Base-by-base conservation (phyloP, 2,797 vertebrate species). In the Lepilemur septentrionalis region DNA sequence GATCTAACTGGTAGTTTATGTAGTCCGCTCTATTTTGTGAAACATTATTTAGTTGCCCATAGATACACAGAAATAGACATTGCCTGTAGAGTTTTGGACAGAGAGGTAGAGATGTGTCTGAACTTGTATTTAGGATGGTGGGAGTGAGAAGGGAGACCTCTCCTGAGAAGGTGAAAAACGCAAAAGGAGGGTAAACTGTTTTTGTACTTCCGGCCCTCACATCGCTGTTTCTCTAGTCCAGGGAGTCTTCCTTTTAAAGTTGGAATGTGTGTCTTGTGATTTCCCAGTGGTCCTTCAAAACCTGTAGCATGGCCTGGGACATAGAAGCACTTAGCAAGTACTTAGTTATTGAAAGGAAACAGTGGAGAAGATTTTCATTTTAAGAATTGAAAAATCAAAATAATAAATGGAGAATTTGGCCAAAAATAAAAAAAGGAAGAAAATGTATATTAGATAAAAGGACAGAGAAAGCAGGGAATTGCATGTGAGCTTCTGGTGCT, bases 341-440 rank as follows among this genome's bases (percentile, higher is more conserved):
- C 48, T 81, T 28, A 22, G 20, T 78, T 22, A 86, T 81, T 75
- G 67, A 82, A 75, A 79, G 46, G 15, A 78, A 82, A 79, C 7
- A 17, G 11, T 87, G 14, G 50, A 46, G 22, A 93, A 93, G 59
- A 7, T 61, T 82, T 89, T 78, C 32, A 76, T 78, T 92, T 55
- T 76, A 85, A 93, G 76, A 91, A 80, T 22, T 75, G n/a, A 79
- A 86, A 93, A 95, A 73, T 69, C 46, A 69, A 70, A 59, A 46
- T 70, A 57, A 52, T 43, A 70, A 48, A 46, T 50, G 61, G n/a
- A 87, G 38, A 94, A 73, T 55, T 95, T 95, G 78, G 10, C 38
- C 0, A n/a, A 9, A 61, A 59, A 48, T 28, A 57, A 10, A 30
- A 63, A 17, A 18, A 25, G 7, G 17, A 38, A 84, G 35, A 61